Base-by-base conservation (phyloP, 2,888 invertebrate species). In the Ephialtes manifestator region DNA sequence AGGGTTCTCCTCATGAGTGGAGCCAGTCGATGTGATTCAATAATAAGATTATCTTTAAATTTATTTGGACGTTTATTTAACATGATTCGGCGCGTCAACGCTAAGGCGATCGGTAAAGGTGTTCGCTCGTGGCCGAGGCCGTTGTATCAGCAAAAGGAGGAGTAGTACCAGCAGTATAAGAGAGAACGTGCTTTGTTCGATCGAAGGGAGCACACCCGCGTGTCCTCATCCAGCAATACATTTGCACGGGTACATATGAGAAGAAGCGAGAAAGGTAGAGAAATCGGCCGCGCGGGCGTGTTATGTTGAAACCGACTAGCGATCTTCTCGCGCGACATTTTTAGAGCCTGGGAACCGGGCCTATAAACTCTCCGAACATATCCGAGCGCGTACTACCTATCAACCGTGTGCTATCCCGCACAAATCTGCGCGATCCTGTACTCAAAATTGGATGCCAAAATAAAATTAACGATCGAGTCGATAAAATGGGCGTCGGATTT, bases 261-360 rank as follows among this genome's bases (percentile, higher is more conserved):
- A n/a, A 18, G 51, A 39, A 13, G 53, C 48, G 43, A 13, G 48
- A 76, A 63, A 72, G n/a, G 48, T 18, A 72, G 48, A 67, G 46
- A 48, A 70, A 68, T 51, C 75, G 65, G 48, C n/a, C 67, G 77
- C 77, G 85, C 81, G 85, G 82, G 79, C 80, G 87, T 81, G 83
- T 85, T 83, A 86, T 84, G 86, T 88, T 83, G 85, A 88, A 81
- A 85, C 81, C 63, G 67, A 80, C 81, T 83, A 85, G 85, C 81
- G 81, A 87, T 87, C 81, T 85, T 39, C 68, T 84, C 72, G 80
- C 71, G 83, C 79, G 88, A 88, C 86, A 84, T 87, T 88, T 88
- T 88, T 88, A 88, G 86, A 88, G 87, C 86, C 84, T 87, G 88
- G 81, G 87, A 88, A 88, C 88, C 85, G 87, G 88, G 86, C 87